These are phyloP conservation scores for Muntiacus muntjak DNA, from an alignment of 2,113 vertebrate species.

Conservation along the genomic window DNA sequence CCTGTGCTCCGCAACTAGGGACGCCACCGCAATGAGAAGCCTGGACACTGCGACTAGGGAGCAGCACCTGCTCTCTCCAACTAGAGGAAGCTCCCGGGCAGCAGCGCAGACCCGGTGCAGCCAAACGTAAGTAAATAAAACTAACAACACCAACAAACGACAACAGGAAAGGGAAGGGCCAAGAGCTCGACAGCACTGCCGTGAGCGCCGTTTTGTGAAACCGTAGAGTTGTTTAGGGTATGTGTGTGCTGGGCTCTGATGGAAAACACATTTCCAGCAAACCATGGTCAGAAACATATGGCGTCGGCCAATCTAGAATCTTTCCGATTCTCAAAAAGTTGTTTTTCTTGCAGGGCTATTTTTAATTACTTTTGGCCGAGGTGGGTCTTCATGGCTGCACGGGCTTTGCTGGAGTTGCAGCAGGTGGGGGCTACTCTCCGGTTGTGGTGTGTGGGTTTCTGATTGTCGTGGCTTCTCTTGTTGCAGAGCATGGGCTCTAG, in stretches of 20 bases:
- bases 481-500: not conserved
- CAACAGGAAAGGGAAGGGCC: not conserved
- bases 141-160: not conserved
- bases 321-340: not conserved
- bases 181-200: rapidly evolving
- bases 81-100: not conserved
- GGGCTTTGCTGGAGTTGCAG: not conserved
- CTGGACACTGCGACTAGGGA: not conserved
- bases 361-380: not conserved
- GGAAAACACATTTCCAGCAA: not conserved
- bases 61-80: not conserved
- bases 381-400: not conserved
- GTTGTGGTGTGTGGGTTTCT: not conserved
- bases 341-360: not conserved
- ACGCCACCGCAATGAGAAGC: rapidly evolving
- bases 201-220: rapidly evolving
- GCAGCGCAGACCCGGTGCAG: not conserved
- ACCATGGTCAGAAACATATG: not conserved
- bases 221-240: rapidly evolving
- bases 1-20: not conserved
- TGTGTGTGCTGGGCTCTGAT: not conserved
- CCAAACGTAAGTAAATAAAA: not conserved
- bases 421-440: not conserved
- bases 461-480: not conserved
- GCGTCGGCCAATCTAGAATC: not conserved